Conservation (phyloP, 2,888 invertebrate genomes). For the Tribolium freemani region DNA sequence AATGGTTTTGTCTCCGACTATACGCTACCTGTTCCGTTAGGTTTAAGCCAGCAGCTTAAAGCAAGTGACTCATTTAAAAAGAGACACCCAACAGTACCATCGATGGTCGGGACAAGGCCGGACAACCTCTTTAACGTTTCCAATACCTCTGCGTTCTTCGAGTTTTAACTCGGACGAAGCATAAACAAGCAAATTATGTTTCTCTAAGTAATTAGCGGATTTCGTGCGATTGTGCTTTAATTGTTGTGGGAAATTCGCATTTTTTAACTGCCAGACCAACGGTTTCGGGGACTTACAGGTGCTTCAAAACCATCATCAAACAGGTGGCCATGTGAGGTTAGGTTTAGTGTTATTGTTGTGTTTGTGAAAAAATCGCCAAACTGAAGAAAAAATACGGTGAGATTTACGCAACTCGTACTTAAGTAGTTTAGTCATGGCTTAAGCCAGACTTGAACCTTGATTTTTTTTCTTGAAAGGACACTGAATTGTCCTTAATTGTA, state of each 20-base stretch:
- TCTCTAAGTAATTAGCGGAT: slow-evolving; percentile 18
- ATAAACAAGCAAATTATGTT: slow-evolving; percentile 7
- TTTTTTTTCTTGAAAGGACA: neutral
- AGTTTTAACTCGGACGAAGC: slow-evolving; percentile 14
- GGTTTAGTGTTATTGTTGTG: slow-evolving; percentile 41
- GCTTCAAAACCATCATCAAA: slow-evolving; percentile 39
- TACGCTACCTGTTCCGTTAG: slow-evolving; percentile 45
- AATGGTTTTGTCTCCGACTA: slow-evolving; percentile 31
- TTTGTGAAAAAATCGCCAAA: slow-evolving; percentile 34
- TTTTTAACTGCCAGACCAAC: neutral
- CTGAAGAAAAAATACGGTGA: slow-evolving; percentile 54
- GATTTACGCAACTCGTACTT: slow-evolving; percentile 11
- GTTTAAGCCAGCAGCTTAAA: slow-evolving; percentile 27
- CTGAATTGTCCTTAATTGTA: neutral
- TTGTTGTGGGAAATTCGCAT: slow-evolving; percentile 24
- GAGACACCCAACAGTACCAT: slow-evolving; percentile 40
- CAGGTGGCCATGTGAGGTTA: slow-evolving; percentile 50
- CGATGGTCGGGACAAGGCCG: slow-evolving; percentile 43
- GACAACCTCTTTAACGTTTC: slow-evolving; percentile 35
- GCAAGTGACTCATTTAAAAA: slow-evolving; percentile 46
- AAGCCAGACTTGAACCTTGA: neutral
- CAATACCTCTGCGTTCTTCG: slow-evolving; percentile 32
- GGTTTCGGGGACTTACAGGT: slow-evolving; percentile 37
- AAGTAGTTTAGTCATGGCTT: neutral
- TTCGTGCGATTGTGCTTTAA: slow-evolving; percentile 18